Conservation (phyloP, 2,888 invertebrate species). For the Cryptus viduatorius region DNA sequence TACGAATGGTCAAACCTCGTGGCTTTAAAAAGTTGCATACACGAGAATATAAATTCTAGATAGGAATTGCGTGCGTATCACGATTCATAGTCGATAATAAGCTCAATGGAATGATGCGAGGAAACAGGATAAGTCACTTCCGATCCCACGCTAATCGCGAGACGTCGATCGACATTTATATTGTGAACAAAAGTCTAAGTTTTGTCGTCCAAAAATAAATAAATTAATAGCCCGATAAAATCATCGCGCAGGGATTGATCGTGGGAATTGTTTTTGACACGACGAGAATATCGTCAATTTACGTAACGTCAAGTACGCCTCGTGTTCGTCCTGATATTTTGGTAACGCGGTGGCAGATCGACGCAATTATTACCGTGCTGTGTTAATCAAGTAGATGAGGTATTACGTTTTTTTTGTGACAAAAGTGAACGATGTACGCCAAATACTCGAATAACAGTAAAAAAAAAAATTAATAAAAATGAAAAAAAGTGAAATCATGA, state of each 20-base stretch:
- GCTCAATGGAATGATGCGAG: not conserved
- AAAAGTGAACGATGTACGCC: too few relatives aligned
- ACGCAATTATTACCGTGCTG: not conserved
- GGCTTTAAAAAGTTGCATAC: not conserved
- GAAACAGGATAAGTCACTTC: conserved; percentile 40
- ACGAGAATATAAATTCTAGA: not conserved
- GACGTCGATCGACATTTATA: conserved; percentile 1
- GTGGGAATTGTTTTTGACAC: conserved; percentile 23
- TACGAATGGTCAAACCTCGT: conserved; percentile 10
- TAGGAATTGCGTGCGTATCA: conserved; percentile 3
- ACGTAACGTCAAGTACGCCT: not conserved
- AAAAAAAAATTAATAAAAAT: too few relatives aligned
- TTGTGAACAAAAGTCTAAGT: not conserved
- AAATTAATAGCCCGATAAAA: not conserved
- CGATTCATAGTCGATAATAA: not conserved
- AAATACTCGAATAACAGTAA: too few relatives aligned
- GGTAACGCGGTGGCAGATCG: conserved; percentile 27
- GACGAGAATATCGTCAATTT: not conserved
- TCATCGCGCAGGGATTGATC: not conserved
- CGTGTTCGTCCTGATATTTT: not conserved
- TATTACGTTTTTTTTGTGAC: too few relatives aligned
- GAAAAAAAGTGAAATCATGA: too few relatives aligned
- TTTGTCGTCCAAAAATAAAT: not conserved
- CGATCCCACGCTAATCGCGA: conserved; percentile 19
- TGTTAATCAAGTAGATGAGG: not conserved